Conservation (phyloP, 1,140 invertebrate species). For the Pseudobourletiella spinata region DNA sequence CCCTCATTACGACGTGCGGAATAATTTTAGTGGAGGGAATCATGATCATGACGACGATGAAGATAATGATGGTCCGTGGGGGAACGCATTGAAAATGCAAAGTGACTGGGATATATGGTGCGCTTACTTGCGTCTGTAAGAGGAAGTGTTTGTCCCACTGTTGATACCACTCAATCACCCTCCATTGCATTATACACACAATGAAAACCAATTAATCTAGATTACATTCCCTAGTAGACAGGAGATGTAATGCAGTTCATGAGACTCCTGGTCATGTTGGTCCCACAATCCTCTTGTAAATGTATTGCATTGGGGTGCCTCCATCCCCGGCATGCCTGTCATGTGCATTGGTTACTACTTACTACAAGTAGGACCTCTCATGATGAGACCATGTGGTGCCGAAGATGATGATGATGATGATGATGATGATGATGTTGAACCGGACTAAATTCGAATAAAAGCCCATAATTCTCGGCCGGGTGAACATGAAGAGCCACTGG, state of each 20-base stretch:
- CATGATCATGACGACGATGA: no score
- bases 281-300: no score
- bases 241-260: background rate
- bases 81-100: no score
- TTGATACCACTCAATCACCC: slow-evolving; percentile 5
- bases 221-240: background rate
- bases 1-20: background rate
- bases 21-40: no score
- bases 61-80: no score
- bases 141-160: background rate
- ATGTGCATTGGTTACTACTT: background rate
- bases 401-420: no score
- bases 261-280: background rate
- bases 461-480: no score
- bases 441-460: no score
- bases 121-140: background rate
- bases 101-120: background rate
- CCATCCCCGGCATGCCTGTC: background rate
- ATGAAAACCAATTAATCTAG: slow-evolving; percentile 7
- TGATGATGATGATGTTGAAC: no score
- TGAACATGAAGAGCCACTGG: no score
- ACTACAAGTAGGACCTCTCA: no score
- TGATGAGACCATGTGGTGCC: no score
- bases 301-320: background rate
- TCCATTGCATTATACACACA: slow-evolving; percentile 4